Conservation (phyloP, 2,888 invertebrate species). For the Trissolcus japonicus region DNA sequence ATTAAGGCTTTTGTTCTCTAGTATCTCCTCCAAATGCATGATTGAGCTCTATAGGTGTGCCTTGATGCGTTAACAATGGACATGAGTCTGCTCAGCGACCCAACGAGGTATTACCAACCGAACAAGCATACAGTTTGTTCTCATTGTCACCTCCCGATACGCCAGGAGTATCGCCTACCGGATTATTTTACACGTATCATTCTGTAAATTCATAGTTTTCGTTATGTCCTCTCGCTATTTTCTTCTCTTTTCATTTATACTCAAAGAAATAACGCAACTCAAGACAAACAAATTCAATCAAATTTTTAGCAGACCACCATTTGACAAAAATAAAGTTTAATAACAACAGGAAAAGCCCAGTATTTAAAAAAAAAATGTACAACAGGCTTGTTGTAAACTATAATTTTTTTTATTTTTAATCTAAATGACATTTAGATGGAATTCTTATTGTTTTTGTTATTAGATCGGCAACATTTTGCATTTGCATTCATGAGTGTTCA, state of each 20-base stretch:
- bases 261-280: neutral
- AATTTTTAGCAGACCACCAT: neutral
- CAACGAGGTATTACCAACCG: slow-evolving; percentile 72
- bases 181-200: slow-evolving; percentile 61
- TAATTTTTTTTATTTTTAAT: too few relatives aligned
- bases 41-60: slow-evolving; percentile 64
- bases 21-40: slow-evolving; percentile 70
- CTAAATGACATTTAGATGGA: too few relatives aligned
- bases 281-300: too few relatives aligned
- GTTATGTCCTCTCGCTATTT: slow-evolving; percentile 11
- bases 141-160: slow-evolving; percentile 71
- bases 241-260: neutral
- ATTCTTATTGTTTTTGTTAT: too few relatives aligned
- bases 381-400: neutral
- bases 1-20: slow-evolving; percentile 69
- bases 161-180: slow-evolving; percentile 68
- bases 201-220: slow-evolving; percentile 52
- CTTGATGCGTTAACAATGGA: slow-evolving; percentile 69
- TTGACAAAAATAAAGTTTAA: neutral
- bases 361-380: neutral
- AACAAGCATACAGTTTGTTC: slow-evolving; percentile 72
- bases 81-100: slow-evolving; percentile 69
- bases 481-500: too few relatives aligned
- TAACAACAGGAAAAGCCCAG: neutral
- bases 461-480: too few relatives aligned